Conservation (phyloP, 1,140 invertebrate species). For the Linepithema humile region DNA sequence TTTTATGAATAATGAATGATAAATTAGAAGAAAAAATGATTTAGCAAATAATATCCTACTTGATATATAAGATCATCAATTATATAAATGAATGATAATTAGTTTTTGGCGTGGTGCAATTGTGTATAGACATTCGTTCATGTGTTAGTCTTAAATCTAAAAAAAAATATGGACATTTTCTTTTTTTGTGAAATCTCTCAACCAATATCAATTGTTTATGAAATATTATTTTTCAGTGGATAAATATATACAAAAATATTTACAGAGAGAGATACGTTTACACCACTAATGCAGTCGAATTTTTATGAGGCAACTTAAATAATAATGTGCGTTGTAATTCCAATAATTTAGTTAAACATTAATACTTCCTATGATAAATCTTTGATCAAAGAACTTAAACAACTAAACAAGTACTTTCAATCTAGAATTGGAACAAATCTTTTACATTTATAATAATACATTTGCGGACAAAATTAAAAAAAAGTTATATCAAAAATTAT, state of each 20-base stretch:
- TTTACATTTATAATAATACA: conserved; percentile 38
- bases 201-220: conserved; percentile 66
- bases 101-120: conserved; percentile 54
- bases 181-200: conserved; percentile 60
- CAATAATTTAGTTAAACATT: conserved; percentile 77
- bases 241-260: conserved; percentile 78
- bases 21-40: background rate
- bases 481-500: conserved; percentile 11
- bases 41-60: background rate
- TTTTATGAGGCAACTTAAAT: conserved; percentile 64
- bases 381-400: conserved; percentile 77
- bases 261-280: conserved; percentile 74
- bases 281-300: conserved; percentile 68
- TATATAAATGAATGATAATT: conserved; percentile 18
- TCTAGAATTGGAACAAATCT: conserved; percentile 52
- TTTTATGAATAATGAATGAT: conserved; percentile 24
- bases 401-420: conserved; percentile 66
- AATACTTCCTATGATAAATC: conserved; percentile 75
- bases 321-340: conserved; percentile 45
- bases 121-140: conserved; percentile 53
- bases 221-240: conserved; percentile 67
- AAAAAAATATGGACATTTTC: conserved; percentile 66
- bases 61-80: background rate
- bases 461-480: background rate
- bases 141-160: conserved; percentile 53